Conservation (phyloP, 2,797 vertebrate genomes). For the Cuniculus paca region DNA sequence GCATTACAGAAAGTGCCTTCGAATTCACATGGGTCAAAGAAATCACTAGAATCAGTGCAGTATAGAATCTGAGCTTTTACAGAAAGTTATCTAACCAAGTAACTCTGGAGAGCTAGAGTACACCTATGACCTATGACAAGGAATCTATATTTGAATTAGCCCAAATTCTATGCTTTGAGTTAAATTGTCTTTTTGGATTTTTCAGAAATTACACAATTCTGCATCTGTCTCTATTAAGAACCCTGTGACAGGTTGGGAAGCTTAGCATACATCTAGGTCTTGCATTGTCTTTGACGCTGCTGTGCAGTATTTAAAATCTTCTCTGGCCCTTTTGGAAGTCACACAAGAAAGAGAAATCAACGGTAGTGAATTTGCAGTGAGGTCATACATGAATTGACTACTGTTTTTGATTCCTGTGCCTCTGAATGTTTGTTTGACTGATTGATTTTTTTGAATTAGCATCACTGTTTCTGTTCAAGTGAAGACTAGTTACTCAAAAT, state of each 20-base stretch:
- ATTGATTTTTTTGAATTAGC: neutral
- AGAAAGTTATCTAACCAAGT: neutral
- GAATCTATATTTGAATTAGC: neutral
- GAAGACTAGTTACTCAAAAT: neutral
- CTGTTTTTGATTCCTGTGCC: neutral
- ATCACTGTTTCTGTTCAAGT: neutral
- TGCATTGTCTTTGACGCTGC: neutral
- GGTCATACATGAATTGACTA: neutral
- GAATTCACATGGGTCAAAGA: neutral
- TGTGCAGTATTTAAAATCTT: neutral
- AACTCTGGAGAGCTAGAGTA: neutral
- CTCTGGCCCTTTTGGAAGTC: neutral
- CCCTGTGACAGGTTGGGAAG: neutral
- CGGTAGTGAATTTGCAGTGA: neutral
- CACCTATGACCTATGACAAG: neutral
- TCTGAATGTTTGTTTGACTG: neutral
- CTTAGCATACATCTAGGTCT: neutral
- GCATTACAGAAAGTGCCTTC: neutral
- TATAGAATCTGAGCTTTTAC: neutral
- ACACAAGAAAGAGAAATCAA: conserved; percentile 14
- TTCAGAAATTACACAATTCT: neutral
- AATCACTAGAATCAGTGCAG: neutral
- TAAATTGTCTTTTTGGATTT: neutral
- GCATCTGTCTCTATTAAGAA: neutral
- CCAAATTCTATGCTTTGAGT: neutral